These are phyloP conservation scores for Cydia pomonella DNA, from an alignment of 1,140 invertebrate species.

Conservation along the genomic window DNA sequence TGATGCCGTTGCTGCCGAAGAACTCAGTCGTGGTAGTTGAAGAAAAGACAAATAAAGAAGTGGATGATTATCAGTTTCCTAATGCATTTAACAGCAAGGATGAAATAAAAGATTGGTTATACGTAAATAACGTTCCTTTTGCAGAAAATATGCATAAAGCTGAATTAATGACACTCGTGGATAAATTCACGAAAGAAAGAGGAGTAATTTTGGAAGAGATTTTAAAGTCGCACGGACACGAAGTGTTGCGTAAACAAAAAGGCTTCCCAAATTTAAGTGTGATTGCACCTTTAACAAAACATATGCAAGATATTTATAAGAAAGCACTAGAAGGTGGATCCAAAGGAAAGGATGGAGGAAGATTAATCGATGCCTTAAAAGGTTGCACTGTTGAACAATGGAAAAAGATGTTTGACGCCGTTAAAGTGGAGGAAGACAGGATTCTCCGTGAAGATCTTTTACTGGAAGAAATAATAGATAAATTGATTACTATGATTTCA, in stretches of 20 bases:
- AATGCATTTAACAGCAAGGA: background rate
- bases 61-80: background rate
- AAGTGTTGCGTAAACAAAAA: background rate
- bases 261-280: background rate
- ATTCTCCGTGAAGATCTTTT: background rate
- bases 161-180: background rate
- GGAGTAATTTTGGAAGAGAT: background rate
- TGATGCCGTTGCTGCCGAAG: background rate
- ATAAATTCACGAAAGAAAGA: conserved; percentile 12
- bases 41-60: background rate
- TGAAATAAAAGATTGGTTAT: conserved; percentile 11
- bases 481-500: background rate
- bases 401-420: background rate
- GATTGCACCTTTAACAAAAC: background rate
- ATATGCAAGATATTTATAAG: background rate
- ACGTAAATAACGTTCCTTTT: background rate
- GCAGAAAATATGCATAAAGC: background rate
- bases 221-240: background rate
- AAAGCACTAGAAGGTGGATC: background rate
- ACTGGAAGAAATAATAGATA: background rate
- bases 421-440: background rate
- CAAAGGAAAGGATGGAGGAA: background rate
- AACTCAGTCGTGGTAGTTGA: conserved; percentile 7
- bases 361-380: background rate
- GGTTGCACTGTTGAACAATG: background rate